Conservation (phyloP, 1,140 invertebrate genomes). For the Tenebrio molitor region DNA sequence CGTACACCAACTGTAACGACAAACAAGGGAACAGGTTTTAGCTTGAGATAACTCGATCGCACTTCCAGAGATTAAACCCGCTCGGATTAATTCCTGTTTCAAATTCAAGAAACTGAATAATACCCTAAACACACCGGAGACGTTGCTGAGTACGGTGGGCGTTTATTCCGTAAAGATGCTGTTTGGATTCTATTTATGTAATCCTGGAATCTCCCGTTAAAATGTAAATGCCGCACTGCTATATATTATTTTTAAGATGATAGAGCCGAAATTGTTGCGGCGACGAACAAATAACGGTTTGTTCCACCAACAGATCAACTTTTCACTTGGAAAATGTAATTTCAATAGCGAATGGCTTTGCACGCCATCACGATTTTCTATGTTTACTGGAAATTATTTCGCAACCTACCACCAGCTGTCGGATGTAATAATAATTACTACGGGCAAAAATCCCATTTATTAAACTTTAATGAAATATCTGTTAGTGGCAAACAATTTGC, state of each 20-base stretch:
- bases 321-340: not conserved
- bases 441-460: conserved; percentile 31
- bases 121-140: conserved; percentile 43
- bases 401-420: not conserved
- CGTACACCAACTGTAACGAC: conserved; percentile 38
- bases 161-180: not conserved
- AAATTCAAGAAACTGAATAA: conserved; percentile 50
- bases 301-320: not conserved
- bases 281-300: not conserved
- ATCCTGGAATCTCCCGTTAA: not conserved
- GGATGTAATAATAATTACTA: conserved; percentile 20
- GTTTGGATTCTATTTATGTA: conserved; percentile 17
- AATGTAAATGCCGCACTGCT: not conserved
- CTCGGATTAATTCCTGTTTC: conserved; percentile 51
- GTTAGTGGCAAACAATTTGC: conserved; percentile 31
- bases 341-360: not conserved
- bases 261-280: not conserved
- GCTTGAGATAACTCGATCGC: conserved; percentile 54
- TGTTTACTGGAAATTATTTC: conserved; percentile 2
- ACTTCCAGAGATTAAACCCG: conserved; percentile 54
- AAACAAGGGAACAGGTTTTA: conserved; percentile 51
- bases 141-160: conserved; percentile 31
- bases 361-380: not conserved
- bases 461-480: conserved; percentile 33
- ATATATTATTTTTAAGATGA: not conserved